phyloP scores from a whole-genome alignment of 2,113 vertebrate genomes.

The Crypturellus undulatus region DNA sequence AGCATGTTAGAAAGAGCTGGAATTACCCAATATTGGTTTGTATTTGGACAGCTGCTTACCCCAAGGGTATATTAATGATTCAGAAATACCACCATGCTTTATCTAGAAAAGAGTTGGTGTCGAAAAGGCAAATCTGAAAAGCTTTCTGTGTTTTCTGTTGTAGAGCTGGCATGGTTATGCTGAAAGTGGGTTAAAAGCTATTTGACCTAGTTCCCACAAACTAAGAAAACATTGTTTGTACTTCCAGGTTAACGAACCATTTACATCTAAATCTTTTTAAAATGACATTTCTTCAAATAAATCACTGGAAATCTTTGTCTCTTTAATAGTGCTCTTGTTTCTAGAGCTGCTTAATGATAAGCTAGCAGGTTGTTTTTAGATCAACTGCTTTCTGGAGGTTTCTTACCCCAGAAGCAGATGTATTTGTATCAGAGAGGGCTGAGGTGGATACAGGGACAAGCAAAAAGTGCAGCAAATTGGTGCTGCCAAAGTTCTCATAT shows the following conservation, averaged over 20 bases:
- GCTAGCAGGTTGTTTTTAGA: not conserved
- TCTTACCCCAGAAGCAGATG: not conserved
- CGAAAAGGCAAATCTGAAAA: not conserved
- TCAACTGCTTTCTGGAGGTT: not conserved
- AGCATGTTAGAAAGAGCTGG: fast-evolving
- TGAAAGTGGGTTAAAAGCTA: not conserved
- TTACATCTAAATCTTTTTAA: not conserved
- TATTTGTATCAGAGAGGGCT: not conserved
- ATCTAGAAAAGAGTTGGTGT: not conserved
- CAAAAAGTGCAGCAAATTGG: not conserved
- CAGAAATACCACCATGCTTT: not conserved
- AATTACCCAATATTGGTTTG: fast-evolving
- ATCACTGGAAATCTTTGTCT: not conserved
- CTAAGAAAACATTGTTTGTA: not conserved
- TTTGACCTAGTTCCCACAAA: not conserved
- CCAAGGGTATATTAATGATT: no score
- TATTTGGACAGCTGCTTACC: not conserved
- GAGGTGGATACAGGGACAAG: not conserved
- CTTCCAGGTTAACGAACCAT: not conserved
- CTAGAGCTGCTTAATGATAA: conserved; percentile 26
- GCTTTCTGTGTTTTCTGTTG: fast-evolving
- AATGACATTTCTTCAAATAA: not conserved
- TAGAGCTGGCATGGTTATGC: fast-evolving
- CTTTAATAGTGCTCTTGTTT: not conserved
- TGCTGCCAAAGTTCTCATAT: not conserved